A percentile compares a stretch with the other conserved stretches of the same genome.
phyloP scores from a whole-genome alignment of 1,140 invertebrate species.

The Aplysia californica region DNA sequence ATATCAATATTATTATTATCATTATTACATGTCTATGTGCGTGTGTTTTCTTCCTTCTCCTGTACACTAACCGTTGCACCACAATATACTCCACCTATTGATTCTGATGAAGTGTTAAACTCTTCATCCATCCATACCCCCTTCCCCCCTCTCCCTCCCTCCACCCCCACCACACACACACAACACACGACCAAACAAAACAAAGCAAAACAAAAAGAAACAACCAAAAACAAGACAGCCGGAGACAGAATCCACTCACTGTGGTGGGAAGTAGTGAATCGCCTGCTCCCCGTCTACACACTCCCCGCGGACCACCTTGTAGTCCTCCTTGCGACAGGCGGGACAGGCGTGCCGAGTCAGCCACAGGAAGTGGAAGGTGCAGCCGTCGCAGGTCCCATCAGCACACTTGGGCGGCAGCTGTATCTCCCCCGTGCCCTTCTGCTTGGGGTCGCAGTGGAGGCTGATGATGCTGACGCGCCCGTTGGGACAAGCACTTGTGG shows the following conservation, averaged over 20 bases:
- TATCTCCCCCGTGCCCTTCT: conserved; percentile 64
- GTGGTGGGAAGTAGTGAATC: conserved; percentile 71
- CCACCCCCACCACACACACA: no score
- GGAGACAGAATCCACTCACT: conserved; percentile 58
- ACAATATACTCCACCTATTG: no score
- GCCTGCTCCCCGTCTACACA: conserved; percentile 71
- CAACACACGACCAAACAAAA: no score
- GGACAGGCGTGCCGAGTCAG: conserved; percentile 71
- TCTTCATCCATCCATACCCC: no score
- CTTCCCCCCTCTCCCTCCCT: no score
- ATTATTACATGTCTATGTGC: no score
- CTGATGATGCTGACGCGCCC: conserved; percentile 73
- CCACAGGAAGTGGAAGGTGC: conserved; percentile 75
- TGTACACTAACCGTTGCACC: no score
- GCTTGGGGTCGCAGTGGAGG: conserved; percentile 60
- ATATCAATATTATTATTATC: no score
- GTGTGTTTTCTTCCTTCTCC: no score
- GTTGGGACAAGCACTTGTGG: conserved; percentile 70
- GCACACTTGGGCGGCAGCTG: conserved; percentile 71
- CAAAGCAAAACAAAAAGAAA: no score
- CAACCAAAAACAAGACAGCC: no score
- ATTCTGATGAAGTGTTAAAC: no score
- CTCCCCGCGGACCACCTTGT: conserved; percentile 71
- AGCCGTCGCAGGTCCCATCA: conserved; percentile 76
- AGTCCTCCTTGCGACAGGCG: conserved; percentile 68